Conservation (phyloP, 2,113 vertebrate genomes). For the Bubo bubo region DNA sequence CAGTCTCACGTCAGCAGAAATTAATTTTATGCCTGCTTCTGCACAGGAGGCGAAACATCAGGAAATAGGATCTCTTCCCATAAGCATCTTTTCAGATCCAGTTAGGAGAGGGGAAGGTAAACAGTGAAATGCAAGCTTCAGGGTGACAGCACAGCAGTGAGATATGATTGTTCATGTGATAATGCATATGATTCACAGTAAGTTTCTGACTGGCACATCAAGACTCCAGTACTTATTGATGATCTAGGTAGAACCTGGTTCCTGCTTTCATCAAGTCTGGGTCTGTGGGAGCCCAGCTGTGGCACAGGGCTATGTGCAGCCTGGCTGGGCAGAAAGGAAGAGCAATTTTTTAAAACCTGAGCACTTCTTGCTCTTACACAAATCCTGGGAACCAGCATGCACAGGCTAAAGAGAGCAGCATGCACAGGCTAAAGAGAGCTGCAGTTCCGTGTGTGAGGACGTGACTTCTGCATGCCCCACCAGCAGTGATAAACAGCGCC, state of each 20-base stretch:
- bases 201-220: not conserved
- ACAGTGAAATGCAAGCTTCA: not conserved
- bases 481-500: not conserved
- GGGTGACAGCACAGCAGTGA: not conserved
- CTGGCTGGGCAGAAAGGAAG: not conserved
- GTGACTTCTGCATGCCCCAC: not conserved
- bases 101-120: conserved; percentile 5
- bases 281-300: not conserved
- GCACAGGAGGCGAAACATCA: conserved; percentile 43
- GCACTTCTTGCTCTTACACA: not conserved
- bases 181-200: not conserved
- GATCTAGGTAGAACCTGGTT: not conserved
- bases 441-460: not conserved
- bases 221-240: not conserved
- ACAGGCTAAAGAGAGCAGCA: not conserved
- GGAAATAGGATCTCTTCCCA: conserved; percentile 35
- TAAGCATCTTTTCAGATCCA: conserved; percentile 28
- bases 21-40: conserved; percentile 52
- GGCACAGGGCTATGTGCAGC: not conserved
- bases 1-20: conserved; percentile 12
- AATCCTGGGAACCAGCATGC: not conserved
- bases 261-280: not conserved
- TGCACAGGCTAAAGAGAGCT: not conserved
- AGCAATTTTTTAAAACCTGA: not conserved
- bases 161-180: not conserved